Conservation (phyloP, 2,113 vertebrate species). For the Hyperoodon ampullatus region DNA sequence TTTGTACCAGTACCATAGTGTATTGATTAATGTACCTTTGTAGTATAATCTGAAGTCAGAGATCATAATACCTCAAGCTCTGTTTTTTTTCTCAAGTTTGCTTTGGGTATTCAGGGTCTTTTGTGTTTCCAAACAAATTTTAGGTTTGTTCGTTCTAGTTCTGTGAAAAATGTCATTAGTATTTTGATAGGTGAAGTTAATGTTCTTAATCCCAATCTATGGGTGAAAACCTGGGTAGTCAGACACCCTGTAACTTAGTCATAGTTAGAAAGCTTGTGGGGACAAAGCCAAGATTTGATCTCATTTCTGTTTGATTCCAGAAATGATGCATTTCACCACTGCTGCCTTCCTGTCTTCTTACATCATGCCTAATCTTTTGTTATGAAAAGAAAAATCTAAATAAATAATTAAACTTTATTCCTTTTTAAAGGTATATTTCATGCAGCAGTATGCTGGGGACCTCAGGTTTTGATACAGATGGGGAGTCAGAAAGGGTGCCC, state of each 20-base stretch:
- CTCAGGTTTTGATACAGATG: not conserved
- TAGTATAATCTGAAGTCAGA: not conserved
- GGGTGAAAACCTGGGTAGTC: not conserved
- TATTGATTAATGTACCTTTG: not conserved
- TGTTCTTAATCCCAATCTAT: not conserved
- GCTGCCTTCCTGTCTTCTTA: not conserved
- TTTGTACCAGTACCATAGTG: not conserved
- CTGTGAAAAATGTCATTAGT: not conserved
- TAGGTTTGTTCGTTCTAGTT: not conserved
- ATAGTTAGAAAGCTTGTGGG: not conserved
- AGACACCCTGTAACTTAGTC: not conserved
- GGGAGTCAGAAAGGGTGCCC: not conserved
- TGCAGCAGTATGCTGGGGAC: not conserved
- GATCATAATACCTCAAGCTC: not conserved
- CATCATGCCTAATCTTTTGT: not conserved
- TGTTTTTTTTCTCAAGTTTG: not conserved
- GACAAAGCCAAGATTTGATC: not conserved
- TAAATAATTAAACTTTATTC: not conserved
- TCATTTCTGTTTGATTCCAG: not conserved
- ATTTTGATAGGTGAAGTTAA: not conserved
- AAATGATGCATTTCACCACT: not conserved
- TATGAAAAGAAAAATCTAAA: not conserved
- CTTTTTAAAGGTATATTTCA: not conserved
- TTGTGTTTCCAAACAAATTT: not conserved
- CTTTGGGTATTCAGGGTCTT: not conserved